Percentiles rank a stretch among this genome's conserved stretches.
These are phyloP conservation scores for Eledone cirrhosa DNA, from an alignment of 2,888 invertebrate genomes.

Conservation along the genomic window DNA sequence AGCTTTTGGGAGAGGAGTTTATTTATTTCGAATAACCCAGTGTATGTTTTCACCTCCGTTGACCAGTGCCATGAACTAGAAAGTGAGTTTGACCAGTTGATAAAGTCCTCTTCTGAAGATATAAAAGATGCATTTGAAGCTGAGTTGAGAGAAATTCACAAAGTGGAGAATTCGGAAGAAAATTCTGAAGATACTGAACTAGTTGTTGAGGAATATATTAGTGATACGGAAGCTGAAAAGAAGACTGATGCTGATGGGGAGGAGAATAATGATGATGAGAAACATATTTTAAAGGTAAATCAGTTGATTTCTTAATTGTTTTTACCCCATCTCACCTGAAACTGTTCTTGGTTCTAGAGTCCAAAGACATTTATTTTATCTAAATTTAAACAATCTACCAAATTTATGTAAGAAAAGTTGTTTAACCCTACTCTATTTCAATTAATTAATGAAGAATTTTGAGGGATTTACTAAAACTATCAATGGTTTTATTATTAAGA, in stretches of 20 bases:
- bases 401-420: too few species aligned
- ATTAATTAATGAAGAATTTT: too few species aligned
- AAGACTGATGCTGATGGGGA: constrained; percentile 41
- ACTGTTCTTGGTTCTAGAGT: too few species aligned
- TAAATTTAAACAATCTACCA: too few species aligned
- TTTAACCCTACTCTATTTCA: too few species aligned
- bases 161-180: constrained; percentile 33
- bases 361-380: too few species aligned
- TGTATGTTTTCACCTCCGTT: not conserved
- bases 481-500: too few species aligned
- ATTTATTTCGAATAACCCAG: too few species aligned
- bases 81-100: constrained; percentile 58
- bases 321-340: too few species aligned
- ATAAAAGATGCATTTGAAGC: constrained; percentile 56
- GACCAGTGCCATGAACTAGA: constrained; percentile 51
- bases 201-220: constrained; percentile 58
- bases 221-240: constrained; percentile 55
- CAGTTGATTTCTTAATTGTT: not conserved
- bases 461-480: too few species aligned
- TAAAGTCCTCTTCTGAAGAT: constrained; percentile 53
- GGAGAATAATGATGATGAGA: constrained; percentile 50
- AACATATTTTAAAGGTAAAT: constrained; percentile 61
- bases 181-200: constrained; percentile 50
- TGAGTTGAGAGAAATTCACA: constrained; percentile 44
- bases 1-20: too few species aligned